These are phyloP conservation scores for Theocolax elegans DNA, from an alignment of 1,140 invertebrate species.

Conservation along the genomic window DNA sequence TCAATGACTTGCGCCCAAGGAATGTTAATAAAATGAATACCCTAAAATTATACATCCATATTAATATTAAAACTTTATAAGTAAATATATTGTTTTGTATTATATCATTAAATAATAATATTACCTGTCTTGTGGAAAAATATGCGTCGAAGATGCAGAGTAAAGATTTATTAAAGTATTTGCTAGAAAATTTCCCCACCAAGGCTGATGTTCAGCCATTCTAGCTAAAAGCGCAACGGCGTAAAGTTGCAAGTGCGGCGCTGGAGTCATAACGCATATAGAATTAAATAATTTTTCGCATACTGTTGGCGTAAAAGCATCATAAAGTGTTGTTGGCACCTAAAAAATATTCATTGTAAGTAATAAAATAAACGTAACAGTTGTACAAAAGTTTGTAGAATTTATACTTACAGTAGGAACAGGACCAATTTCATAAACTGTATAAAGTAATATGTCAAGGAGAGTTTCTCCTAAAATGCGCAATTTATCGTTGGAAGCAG, in stretches of 20 bases:
- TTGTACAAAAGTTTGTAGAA: not conserved
- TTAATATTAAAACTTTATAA: not conserved
- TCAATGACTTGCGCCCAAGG: constrained; percentile 84
- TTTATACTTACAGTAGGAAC: constrained; percentile 60
- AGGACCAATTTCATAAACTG: constrained; percentile 71
- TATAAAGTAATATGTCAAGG: constrained; percentile 81
- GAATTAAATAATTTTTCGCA: constrained; percentile 78
- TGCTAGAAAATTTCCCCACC: constrained; percentile 91
- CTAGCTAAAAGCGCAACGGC: constrained; percentile 82
- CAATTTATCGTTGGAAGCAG: constrained; percentile 80
- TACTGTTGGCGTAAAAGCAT: constrained; percentile 70
- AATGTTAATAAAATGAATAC: constrained; percentile 89
- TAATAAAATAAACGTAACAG: constrained; percentile 49
- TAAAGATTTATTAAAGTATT: constrained; percentile 83
- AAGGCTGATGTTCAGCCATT: constrained; percentile 80
- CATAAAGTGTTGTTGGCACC: constrained; percentile 68
- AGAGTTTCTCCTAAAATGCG: constrained; percentile 82
- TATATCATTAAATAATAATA: not conserved
- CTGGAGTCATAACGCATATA: constrained; percentile 71
- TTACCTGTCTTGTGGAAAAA: constrained; percentile 88
- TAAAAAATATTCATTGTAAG: constrained; percentile 41
- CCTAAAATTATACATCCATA: constrained; percentile 62
- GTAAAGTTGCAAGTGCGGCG: constrained; percentile 75
- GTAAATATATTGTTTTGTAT: not conserved
- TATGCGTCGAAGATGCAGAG: constrained; percentile 79